Evolutionary conservation across 2,888 invertebrate genomes (phyloP), one percentile per base, ranked within the genome.

Genomic region (Heliconius aoede): DNA sequence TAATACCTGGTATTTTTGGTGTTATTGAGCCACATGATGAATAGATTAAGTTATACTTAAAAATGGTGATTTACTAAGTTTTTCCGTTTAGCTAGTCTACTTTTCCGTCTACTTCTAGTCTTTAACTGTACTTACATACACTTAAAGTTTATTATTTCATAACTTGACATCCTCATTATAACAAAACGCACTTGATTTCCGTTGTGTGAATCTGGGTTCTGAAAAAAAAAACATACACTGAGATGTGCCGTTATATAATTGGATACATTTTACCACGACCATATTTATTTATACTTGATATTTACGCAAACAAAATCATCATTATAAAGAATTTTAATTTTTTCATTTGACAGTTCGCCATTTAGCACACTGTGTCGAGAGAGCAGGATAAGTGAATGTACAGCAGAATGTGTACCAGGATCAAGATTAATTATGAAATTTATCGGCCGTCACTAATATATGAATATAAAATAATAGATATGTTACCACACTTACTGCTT

Each of bases 111-210:
- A n/a, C n/a, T n/a, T n/a, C n/a, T n/a, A n/a, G n/a, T n/a, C n/a
- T n/a, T n/a, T n/a, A n/a, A n/a, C n/a, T n/a, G 11, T 26, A 26
- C 4, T 3, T n/a, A n/a, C 3, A 7, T 60, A 55, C n/a, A 55
- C 55, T 60, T 15, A 28, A 15, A 60, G 26, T 15, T 5, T 64
- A 64, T 64, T 36, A 46, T 69, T 68, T 76, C 80, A 82, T 78
- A 77, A 82, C 78, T 74, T 79, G 55, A 73, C 73, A 24, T 73
- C 67, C 82, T 82, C 78, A 55, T 69, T 77, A 58, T 32, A 73
- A 74, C 68, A 58, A 32, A 60, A 72, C 60, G 67, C 76, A 30
- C 71, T 78, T 64, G 80, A 79, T 76, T 80, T 80, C 36, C 78
- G 73, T 26, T 75, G 67, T 18, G 74, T 60, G 24, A 58, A 64